Evolutionary conservation across 2,888 invertebrate species (phyloP).

Genomic region (Linnaemya vulpina): DNA sequence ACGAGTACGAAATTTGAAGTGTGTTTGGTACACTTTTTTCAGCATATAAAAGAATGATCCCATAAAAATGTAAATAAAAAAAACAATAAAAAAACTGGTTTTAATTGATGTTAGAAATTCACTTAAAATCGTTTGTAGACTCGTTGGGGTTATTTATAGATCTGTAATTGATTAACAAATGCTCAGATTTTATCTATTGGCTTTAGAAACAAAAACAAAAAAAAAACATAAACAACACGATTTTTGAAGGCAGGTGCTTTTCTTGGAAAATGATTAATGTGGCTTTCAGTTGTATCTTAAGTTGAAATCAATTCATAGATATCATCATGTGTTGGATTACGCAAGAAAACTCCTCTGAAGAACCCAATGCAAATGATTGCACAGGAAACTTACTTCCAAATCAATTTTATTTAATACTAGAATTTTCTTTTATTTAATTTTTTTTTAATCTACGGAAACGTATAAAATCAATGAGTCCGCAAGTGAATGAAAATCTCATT

Average conservation of each 20-base stretch:
- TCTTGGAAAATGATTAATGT: slow-evolving; percentile 46
- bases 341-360: background rate
- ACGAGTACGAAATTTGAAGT: slow-evolving; percentile 21
- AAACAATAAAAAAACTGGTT: slow-evolving; percentile 36
- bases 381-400: slow-evolving; percentile 24
- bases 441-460: background rate
- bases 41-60: background rate
- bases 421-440: background rate
- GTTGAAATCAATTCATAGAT: slow-evolving; percentile 34
- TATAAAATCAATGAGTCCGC: background rate
- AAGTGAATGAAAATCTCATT: background rate
- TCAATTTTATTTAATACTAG: background rate
- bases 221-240: background rate
- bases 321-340: background rate
- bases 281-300: slow-evolving; percentile 35
- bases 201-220: background rate
- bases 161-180: slow-evolving; percentile 68
- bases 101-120: slow-evolving; percentile 51
- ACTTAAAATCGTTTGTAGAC: slow-evolving; percentile 30
- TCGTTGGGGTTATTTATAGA: slow-evolving; percentile 31
- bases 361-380: background rate
- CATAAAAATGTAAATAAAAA: background rate
- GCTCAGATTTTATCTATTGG: slow-evolving; percentile 52
- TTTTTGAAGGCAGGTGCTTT: slow-evolving; percentile 42
- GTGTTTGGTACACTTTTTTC: background rate